Conservation (phyloP, 2,888 invertebrate species). For the Odontothrips loti region DNA sequence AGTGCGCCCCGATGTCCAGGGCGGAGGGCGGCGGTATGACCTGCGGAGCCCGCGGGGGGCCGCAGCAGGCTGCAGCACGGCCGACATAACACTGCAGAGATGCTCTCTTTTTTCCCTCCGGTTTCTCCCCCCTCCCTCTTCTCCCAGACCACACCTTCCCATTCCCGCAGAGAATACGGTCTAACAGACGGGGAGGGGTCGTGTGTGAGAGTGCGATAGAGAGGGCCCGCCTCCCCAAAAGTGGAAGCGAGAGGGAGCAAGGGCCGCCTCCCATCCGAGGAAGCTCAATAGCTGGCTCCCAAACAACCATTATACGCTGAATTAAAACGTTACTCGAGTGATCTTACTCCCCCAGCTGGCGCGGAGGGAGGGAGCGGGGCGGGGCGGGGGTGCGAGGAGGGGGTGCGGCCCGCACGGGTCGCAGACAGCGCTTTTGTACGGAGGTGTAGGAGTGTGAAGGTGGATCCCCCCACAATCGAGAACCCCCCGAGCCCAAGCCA, state of each 20-base stretch:
- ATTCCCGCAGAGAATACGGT: constrained; percentile 3
- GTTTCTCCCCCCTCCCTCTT: neutral
- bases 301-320: constrained; percentile 26
- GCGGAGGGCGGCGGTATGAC: too few species aligned
- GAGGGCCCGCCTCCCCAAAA: neutral
- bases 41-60: too few species aligned
- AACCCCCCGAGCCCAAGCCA: neutral
- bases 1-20: too few species aligned
- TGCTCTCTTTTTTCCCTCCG: neutral
- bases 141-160: constrained; percentile 21
- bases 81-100: constrained; percentile 2
- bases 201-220: neutral
- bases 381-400: neutral
- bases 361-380: neutral
- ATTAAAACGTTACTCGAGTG: constrained; percentile 26
- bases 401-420: constrained; percentile 11
- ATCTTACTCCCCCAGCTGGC: constrained; percentile 12
- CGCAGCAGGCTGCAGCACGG: neutral
- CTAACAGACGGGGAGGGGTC: constrained; percentile 5
- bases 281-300: constrained; percentile 12
- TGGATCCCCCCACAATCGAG: constrained; percentile 5
- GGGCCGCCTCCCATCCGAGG: neutral
- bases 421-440: neutral
- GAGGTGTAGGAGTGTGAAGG: constrained; percentile 25
- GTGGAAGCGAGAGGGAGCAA: neutral